Conservation (phyloP, 2,888 invertebrate genomes). For the Sipha maydis region DNA sequence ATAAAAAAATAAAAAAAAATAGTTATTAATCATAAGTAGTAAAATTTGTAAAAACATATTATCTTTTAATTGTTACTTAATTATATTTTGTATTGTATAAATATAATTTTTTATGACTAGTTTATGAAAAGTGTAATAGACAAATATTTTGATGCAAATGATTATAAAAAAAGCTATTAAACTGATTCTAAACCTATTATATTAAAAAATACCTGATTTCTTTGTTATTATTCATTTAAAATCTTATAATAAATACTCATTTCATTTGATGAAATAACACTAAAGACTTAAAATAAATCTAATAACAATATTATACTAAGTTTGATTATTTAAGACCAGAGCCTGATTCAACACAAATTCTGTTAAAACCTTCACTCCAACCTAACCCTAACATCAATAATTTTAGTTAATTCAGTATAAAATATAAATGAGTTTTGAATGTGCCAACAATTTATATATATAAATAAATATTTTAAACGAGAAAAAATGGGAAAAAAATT, state of each 20-base stretch:
- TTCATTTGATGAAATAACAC: not conserved
- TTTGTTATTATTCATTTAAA: not conserved
- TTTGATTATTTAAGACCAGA: no score
- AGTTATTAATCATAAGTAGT: not conserved
- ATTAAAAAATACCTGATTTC: not conserved
- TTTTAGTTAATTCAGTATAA: no score
- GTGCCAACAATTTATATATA: no score
- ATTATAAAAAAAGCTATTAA: not conserved
- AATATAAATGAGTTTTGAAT: no score
- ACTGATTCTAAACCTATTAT: not conserved
- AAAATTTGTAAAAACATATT: not conserved
- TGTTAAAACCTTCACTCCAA: no score
- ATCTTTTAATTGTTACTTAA: not conserved
- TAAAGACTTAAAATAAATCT: no score
- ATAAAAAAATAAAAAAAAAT: not conserved
- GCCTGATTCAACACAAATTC: no score
- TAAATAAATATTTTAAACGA: no score
- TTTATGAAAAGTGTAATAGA: not conserved
- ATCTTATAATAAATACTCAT: not conserved
- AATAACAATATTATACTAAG: no score
- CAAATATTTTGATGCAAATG: not conserved
- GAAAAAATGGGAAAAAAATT: no score
- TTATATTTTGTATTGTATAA: not conserved
- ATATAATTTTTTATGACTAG: not conserved
- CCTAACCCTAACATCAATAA: no score